Conservation (phyloP, 1,140 invertebrate species). For the Venustaconcha ellipsiformis region DNA sequence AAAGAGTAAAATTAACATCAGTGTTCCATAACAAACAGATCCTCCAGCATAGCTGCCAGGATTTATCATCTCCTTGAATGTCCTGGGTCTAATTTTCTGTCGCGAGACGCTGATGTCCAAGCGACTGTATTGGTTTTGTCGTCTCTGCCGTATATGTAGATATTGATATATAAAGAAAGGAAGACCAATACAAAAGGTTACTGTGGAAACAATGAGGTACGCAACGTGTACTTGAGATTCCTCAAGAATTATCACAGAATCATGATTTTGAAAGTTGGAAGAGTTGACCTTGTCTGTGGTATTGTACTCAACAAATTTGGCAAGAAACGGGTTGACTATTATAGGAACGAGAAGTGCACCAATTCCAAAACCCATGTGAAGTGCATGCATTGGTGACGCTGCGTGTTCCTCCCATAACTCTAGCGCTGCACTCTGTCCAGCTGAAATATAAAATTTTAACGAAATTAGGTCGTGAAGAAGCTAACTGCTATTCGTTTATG, state of each 20-base stretch:
- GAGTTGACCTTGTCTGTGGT: background rate
- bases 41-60: constrained; percentile 32
- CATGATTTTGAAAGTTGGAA: background rate
- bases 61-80: constrained; percentile 7
- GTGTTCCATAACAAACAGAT: constrained; percentile 11
- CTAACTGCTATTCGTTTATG: no score
- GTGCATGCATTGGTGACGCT: constrained; percentile 34
- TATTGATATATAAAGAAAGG: constrained; percentile 29
- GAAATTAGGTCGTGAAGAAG: background rate
- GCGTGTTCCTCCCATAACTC: constrained; percentile 36
- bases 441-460: constrained; percentile 23
- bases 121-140: background rate
- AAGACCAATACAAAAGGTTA: constrained; percentile 12
- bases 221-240: constrained; percentile 31
- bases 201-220: constrained; percentile 27
- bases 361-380: constrained; percentile 43
- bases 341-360: constrained; percentile 38
- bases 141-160: background rate
- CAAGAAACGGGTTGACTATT: constrained; percentile 37
- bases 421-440: constrained; percentile 31
- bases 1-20: constrained; percentile 33
- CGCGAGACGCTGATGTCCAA: background rate
- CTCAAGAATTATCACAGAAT: constrained; percentile 4
- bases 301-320: constrained; percentile 2
- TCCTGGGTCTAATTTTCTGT: background rate